Evolutionary conservation across 1,140 invertebrate genomes (phyloP), one percentile per base, ranked within the genome.

Genomic region (Brachionus plicatilis): DNA sequence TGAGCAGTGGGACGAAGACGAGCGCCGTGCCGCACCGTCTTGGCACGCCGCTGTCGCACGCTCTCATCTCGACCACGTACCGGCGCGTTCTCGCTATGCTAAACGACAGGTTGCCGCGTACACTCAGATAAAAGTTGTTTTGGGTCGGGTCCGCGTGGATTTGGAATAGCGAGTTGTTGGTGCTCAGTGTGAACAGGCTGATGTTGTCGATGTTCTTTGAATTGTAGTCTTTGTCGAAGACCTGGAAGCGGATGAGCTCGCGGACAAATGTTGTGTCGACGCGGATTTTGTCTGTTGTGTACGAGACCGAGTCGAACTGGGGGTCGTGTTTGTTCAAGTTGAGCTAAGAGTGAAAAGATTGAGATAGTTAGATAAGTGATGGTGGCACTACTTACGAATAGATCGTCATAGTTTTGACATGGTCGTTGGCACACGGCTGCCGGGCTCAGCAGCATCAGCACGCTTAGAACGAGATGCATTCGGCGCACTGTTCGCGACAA

Each of bases 261-360:
- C 6, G 2, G 14, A 12, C 33, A 8, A 29, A 33, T 20, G 37
- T 60, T 11, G 56, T 68, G 33, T 82, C 79, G 7, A 82, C 79
- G 14, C 79, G 79, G 12, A 82, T 82, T 8, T 43, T 60, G 41
- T 24, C 7, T 0, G 53, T 43, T 12, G 41, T 29, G 33, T 82
- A 82, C 8, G 79, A 60, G 3, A 82, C 27, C 79, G 53, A 82
- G 20, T 82, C 79, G 20, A 82, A 82, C n/a, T 82, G 17, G 0
- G 79, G 79, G 11, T 82, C 79, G 20, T 65, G 65, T 68, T 82
- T 82, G 79, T 82, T 82, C n/a, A 76, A 50, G 6, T 53, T 50
- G 3, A 50, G 24, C 72, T 76, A 50, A 50, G 45, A 43, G 8
- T 47, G 6, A 1, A 0, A 37, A 37, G 45, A 43, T 17, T 45